Base-by-base conservation (phyloP, 2,888 invertebrate species). In the Neoaliturus tenellus region DNA sequence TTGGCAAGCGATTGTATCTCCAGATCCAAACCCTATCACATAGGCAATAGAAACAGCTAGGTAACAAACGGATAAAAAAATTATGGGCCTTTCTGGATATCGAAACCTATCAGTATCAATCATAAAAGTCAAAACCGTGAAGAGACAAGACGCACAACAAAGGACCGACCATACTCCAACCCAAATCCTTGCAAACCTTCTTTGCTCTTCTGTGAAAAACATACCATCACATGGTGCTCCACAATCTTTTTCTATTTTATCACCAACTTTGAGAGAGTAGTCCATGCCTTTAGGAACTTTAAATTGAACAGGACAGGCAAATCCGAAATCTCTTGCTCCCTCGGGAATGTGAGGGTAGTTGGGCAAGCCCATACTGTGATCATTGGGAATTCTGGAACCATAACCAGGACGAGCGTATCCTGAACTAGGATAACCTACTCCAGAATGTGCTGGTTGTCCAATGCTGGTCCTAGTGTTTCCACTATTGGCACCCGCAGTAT, bases 81-180 rank as follows among this genome's bases (percentile, higher is more conserved):
- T 98, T 85, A 99, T 98, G 1, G 99, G 98, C 87, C 99, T 93
- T 91, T 99, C 99, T 14, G 99, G 99, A 91, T 99, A 99, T 62
- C 98, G 95, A 91, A 99, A 99, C 88, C 99, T 93, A 89, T 97
- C 96, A 85, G 97, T 97, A 90, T 99, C 99, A 87, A 99, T 96
- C 85, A 98, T 92, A 90, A 98, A 99, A 10, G 99, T 99, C 87
- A 97, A 92, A 84, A 97, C 95, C 85, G 97, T 97, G 91, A 99
- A 98, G 83, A 98, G 93, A 87, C 99, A 98, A 87, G 98, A 98
- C 3, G 95, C 92, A 51, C 97, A 94, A 90, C 99, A 99, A 69
- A 98, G 91, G 69, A 96, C 94, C 4, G 98, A 97, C 97, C 98
- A 98, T 78, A 96, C 95, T 80, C 98, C 97, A 86, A 99, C 96